Base-by-base conservation (phyloP, 2,797 vertebrate species). In the Gorsachius magnificus region DNA sequence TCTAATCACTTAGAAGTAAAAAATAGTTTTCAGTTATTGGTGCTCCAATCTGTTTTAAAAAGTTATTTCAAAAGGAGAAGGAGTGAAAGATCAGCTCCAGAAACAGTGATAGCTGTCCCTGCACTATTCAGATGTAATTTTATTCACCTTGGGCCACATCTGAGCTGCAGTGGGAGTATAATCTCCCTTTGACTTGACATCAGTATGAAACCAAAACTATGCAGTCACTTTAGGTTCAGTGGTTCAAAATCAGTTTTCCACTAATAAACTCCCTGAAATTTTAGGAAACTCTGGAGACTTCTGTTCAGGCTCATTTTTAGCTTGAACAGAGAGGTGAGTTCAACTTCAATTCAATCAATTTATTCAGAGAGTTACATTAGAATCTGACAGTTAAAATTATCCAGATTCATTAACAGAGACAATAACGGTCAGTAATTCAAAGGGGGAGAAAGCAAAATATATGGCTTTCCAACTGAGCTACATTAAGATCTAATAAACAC, bases 381-480 rank as follows among this genome's bases (percentile, higher is more conserved):
- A 89, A 94, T 66, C 79, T 97, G 96, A 95, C 96, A 95, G 87
- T 83, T 96, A 95, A 97, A 95, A 94, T 90, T 97, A 72, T 96
- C 95, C 96, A 96, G 96, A 96, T 86, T 97, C 96, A 93, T 96
- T 96, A 95, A 86, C 77, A 81, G 83, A 81, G 94, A 95, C 92
- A 96, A 94, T 93, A 95, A 83, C 10, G 63, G 85, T 81, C 91
- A 90, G 85, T 90, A 96, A 96, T 88, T 97, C 89, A 96, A 91
- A 96, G 76, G 22, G 41, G 46, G 33, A 95, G 76, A 95, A 93
- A 93, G 79, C 79, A 91, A 95, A 95, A 95, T 95, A 90, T 93
- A 89, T 96, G 93, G 17, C 54, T 95, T 96, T 96, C 79, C 89
- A 88, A 83, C 46, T 29, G 20, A 91, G 63, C 54, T 95, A 48